Conservation (phyloP, 2,797 vertebrate genomes). For the Hirundo rustica region DNA sequence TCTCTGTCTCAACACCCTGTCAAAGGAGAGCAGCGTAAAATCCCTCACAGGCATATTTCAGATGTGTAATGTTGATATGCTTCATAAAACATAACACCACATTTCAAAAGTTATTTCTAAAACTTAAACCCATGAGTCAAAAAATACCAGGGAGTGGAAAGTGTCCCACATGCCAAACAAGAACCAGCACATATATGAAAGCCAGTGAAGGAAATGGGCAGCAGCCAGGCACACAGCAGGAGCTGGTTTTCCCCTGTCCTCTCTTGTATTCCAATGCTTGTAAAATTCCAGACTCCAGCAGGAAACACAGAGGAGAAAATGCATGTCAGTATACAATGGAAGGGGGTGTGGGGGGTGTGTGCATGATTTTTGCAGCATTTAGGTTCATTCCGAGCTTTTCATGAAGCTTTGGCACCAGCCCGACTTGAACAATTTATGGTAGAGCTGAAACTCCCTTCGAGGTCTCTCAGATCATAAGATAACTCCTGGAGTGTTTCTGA, state of each 20-base stretch:
- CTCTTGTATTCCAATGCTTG: not conserved
- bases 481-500: not conserved
- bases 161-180: not conserved
- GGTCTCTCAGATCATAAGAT: not conserved
- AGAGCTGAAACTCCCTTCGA: not conserved
- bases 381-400: not conserved
- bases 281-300: slow-evolving; percentile 7
- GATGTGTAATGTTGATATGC: not conserved
- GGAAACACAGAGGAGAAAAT: not conserved
- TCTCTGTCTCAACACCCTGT: slow-evolving; percentile 25
- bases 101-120: slow-evolving; percentile 22
- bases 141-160: not conserved
- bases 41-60: slow-evolving; percentile 5
- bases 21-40: not conserved
- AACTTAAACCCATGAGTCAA: not conserved
- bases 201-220: not conserved
- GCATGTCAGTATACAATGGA: not conserved
- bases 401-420: not conserved
- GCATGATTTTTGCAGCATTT: not conserved
- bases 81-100: slow-evolving; percentile 23
- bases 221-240: not conserved
- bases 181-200: not conserved
- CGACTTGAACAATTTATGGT: not conserved
- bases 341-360: not conserved
- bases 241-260: not conserved